phyloP scores from a whole-genome alignment of 1,140 invertebrate genomes.

The Vanessa atalanta region DNA sequence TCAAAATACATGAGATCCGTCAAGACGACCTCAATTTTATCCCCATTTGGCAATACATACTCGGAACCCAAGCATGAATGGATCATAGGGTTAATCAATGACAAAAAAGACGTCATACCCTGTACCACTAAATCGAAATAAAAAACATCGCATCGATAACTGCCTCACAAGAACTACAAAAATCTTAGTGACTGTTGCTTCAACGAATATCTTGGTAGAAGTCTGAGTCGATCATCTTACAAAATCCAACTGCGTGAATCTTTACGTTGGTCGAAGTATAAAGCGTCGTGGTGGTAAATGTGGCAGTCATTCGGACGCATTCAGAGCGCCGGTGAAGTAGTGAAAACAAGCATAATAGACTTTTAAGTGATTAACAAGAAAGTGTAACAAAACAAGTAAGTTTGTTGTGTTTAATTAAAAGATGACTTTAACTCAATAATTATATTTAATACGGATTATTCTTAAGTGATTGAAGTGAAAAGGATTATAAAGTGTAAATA shows the following conservation, averaged over 20 bases:
- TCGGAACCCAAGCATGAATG: constrained; percentile 64
- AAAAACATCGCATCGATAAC: constrained; percentile 16
- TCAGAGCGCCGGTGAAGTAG: constrained; percentile 71
- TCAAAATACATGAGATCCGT: constrained; percentile 53
- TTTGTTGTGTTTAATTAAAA: constrained; percentile 44
- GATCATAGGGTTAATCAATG: constrained; percentile 73
- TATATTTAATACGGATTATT: not conserved
- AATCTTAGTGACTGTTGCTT: constrained; percentile 29
- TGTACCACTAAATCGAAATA: constrained; percentile 51
- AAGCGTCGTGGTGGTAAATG: constrained; percentile 68
- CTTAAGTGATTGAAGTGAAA: not conserved
- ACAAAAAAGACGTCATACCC: constrained; percentile 58
- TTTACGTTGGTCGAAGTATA: constrained; percentile 77
- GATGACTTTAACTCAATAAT: not conserved
- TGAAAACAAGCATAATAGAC: constrained; percentile 53
- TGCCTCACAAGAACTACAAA: constrained; percentile 21
- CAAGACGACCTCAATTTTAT: constrained; percentile 61
- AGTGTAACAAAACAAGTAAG: constrained; percentile 68
- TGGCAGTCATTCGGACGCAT: constrained; percentile 73
- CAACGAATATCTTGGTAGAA: constrained; percentile 57
- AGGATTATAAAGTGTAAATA: not conserved
- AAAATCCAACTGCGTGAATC: constrained; percentile 73
- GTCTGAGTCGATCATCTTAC: constrained; percentile 69
- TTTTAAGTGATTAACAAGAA: constrained; percentile 60
- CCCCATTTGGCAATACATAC: constrained; percentile 68